Evolutionary conservation across 37 sponge, comb jelly and placozoan genomes (phyloP).

Genomic region (Theonella swinhoei): DNA sequence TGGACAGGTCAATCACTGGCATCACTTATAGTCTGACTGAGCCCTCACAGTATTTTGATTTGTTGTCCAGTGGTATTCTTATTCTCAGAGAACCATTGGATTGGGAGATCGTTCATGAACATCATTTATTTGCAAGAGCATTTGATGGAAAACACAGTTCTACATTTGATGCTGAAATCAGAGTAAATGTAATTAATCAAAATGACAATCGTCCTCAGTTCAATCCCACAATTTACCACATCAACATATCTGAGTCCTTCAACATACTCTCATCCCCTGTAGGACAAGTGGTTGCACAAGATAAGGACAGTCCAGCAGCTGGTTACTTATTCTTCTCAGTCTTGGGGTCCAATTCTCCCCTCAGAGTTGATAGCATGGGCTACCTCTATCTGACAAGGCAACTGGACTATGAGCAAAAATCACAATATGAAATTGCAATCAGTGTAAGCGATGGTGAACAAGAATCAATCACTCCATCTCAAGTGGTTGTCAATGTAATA

Average conservation of each 20-base stretch:
- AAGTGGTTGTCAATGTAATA: conserved; percentile 29
- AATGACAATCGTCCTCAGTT: conserved; percentile 71
- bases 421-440: conserved; percentile 38
- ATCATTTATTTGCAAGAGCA: conserved; percentile 31
- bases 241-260: conserved; percentile 56
- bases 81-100: conserved; percentile 33
- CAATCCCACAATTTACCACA: conserved; percentile 7
- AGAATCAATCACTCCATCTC: conserved; percentile 5
- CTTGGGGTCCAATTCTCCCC: conserved; percentile 24
- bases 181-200: conserved; percentile 40
- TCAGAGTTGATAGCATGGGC: conserved; percentile 40
- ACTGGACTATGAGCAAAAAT: conserved; percentile 46
- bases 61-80: conserved; percentile 28
- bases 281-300: conserved; percentile 31
- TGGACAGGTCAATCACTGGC: conserved; percentile 21
- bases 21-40: conserved; percentile 17
- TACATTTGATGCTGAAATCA: conserved; percentile 43
- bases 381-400: conserved; percentile 23
- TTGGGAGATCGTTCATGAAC: conserved; percentile 37
- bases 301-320: conserved; percentile 29
- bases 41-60: conserved; percentile 30
- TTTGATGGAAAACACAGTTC: conserved; percentile 47
- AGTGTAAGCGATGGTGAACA: conserved; percentile 45
- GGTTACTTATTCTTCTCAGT: too few species aligned
- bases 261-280: conserved; percentile 17